A percentile compares a stretch with the other conserved stretches of the same genome.
phyloP scores from a whole-genome alignment of 1,140 invertebrate genomes.

The Penaeus chinensis region DNA sequence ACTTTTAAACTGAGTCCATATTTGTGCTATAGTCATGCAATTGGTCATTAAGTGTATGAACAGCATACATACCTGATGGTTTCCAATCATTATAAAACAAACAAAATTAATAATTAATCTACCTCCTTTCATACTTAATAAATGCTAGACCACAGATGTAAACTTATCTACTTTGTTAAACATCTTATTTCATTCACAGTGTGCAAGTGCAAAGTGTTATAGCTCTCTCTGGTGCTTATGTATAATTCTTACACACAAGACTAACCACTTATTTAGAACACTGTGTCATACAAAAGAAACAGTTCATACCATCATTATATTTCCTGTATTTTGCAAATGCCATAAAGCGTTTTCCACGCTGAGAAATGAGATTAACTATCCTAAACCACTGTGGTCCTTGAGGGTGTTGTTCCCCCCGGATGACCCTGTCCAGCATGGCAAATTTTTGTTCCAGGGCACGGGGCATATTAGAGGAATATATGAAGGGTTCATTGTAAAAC shows the following conservation, averaged over 20 bases:
- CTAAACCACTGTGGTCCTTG: conserved; percentile 76
- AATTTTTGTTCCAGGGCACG: conserved; percentile 70
- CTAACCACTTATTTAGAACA: conserved; percentile 22
- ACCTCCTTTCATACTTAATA: not conserved
- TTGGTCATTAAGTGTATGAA: not conserved
- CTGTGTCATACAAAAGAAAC: not conserved
- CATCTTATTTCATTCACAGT: no score
- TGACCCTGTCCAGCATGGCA: conserved; percentile 74
- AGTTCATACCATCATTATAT: conserved; percentile 72
- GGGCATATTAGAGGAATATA: conserved; percentile 76
- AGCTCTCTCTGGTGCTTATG: not conserved
- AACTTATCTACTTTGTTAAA: not conserved
- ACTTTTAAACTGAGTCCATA: conserved; percentile 41
- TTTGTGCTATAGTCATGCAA: not conserved
- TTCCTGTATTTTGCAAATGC: conserved; percentile 84
- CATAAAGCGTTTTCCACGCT: conserved; percentile 74
- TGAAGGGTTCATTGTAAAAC: conserved; percentile 80
- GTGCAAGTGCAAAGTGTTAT: no score
- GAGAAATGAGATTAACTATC: conserved; percentile 73
- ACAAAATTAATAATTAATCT: not conserved
- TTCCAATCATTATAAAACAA: not conserved
- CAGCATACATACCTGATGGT: not conserved
- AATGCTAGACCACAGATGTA: not conserved
- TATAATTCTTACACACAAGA: not conserved
- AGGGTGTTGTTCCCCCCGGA: conserved; percentile 73